Base-by-base conservation (phyloP, 2,888 invertebrate species). In the Ophonus ardosiacus region DNA sequence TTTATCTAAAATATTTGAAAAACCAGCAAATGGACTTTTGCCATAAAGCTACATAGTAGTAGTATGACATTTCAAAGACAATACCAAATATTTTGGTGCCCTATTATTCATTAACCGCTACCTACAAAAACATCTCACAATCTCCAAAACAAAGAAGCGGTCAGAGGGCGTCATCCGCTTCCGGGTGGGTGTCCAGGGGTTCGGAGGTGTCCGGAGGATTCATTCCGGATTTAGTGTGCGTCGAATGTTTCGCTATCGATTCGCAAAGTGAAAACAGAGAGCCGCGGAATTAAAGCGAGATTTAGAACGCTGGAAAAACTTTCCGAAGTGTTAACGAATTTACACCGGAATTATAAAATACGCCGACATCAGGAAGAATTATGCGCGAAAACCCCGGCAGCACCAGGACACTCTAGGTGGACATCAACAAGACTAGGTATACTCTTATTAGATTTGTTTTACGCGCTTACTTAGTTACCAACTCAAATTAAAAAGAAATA, bases 321-420 rank as follows among this genome's bases (percentile, higher is more conserved):
- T 84, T 84, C 51, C 78, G 85, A 80, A 85, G 80, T 85, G 85
- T 85, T 85, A 85, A 85, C 85, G 85, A 85, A 85, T 85, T 85
- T 85, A 85, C 80, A 80, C 80, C 43, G 65, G 80, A 85, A 85
- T 85, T 85, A 80, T 85, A 85, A 85, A 85, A 85, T 85, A 85
- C 59, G 56, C 21, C 21, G 85, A 71, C 85, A 57, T 10, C 18
- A 5, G 13, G 15, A 38, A 59, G 85, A 85, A 17, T 38, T 85
- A 85, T 71, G 61, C 61, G 10, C n/a, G 40, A 61, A 61, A 57
- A 7, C 7, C 15, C 31, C 13, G 21, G 43, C 38, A 4, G 59
- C 61, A 31, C 5, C 31, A 31, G 68, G 81, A 81, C 81, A 81
- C 63, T 17, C n/a, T 40, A 61, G 1, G 81, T 40, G 21, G 13